phyloP scores from a whole-genome alignment of 2,888 invertebrate genomes.

The Ectropis crepuscularia region DNA sequence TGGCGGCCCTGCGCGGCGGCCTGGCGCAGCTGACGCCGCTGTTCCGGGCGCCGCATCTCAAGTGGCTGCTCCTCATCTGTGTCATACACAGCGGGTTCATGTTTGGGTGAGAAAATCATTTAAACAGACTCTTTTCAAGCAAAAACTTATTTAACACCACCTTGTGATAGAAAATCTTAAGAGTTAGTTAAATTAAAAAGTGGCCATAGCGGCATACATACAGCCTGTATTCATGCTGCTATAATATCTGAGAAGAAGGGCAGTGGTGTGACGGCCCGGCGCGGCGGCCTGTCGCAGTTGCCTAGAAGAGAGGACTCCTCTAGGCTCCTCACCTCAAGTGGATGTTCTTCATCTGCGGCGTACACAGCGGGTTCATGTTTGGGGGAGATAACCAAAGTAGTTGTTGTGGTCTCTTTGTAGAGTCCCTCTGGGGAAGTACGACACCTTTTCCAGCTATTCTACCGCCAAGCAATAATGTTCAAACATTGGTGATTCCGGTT shows the following conservation, averaged over 20 bases:
- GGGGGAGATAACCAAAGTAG: conserved; percentile 55
- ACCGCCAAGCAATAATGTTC: too few species aligned
- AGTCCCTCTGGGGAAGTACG: too few species aligned
- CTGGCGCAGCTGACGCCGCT: conserved; percentile 87
- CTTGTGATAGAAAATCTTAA: too few species aligned
- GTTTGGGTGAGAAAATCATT: conserved; percentile 73
- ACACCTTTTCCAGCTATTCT: too few species aligned
- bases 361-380: conserved; percentile 74
- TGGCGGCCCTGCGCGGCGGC: conserved; percentile 84
- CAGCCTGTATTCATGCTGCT: too few species aligned
- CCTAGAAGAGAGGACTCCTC: too few species aligned
- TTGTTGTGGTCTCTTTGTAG: too few species aligned
- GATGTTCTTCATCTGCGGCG: conserved; percentile 86
- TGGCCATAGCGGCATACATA: too few species aligned
- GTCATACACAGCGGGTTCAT: conserved; percentile 72
- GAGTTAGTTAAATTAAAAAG: too few species aligned
- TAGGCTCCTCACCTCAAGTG: conserved; percentile 85
- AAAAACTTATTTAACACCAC: too few species aligned
- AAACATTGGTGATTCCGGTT: too few species aligned
- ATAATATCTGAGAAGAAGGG: conserved; percentile 64
- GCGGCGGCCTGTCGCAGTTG: conserved; percentile 86
- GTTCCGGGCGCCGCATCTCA: conserved; percentile 85
- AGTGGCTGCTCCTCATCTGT: conserved; percentile 87
- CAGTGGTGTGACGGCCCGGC: conserved; percentile 77
- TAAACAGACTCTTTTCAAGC: too few species aligned